Conservation (phyloP, 2,888 invertebrate species). For the Sarcophaga carnaria region DNA sequence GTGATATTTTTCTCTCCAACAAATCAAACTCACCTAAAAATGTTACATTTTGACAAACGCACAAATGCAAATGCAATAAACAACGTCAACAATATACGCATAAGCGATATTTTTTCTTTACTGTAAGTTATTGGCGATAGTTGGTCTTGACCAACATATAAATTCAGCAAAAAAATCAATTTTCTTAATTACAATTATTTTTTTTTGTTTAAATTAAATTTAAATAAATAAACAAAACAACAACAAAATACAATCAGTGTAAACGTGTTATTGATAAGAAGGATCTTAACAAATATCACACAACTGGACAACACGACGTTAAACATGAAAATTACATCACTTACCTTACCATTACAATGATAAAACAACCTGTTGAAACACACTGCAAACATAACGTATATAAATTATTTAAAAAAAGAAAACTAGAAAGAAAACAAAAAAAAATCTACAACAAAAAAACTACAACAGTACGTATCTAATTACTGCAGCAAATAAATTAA, state of each 20-base stretch:
- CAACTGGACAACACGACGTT: constrained; percentile 73
- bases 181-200: constrained; percentile 16
- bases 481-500: constrained; percentile 59
- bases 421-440: constrained; percentile 2
- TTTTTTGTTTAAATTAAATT: neutral
- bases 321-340: constrained; percentile 77
- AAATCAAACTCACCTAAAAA: constrained; percentile 4
- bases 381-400: constrained; percentile 32
- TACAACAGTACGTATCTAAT: constrained; percentile 60
- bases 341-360: constrained; percentile 67
- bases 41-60: neutral
- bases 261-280: constrained; percentile 59
- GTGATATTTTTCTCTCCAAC: neutral
- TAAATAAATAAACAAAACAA: neutral
- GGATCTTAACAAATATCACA: constrained; percentile 64
- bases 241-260: neutral
- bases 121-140: neutral
- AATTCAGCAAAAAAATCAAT: neutral
- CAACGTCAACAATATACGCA: too few relatives aligned
- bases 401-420: constrained; percentile 37
- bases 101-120: too few relatives aligned
- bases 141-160: constrained; percentile 51
- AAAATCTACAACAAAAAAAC: constrained; percentile 38
- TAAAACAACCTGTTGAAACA: constrained; percentile 53
- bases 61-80: neutral